Percentiles rank a stretch among this genome's conserved stretches.
Evolutionary conservation across 2,888 invertebrate species (phyloP).

Genomic region (Eristalis pertinax): DNA sequence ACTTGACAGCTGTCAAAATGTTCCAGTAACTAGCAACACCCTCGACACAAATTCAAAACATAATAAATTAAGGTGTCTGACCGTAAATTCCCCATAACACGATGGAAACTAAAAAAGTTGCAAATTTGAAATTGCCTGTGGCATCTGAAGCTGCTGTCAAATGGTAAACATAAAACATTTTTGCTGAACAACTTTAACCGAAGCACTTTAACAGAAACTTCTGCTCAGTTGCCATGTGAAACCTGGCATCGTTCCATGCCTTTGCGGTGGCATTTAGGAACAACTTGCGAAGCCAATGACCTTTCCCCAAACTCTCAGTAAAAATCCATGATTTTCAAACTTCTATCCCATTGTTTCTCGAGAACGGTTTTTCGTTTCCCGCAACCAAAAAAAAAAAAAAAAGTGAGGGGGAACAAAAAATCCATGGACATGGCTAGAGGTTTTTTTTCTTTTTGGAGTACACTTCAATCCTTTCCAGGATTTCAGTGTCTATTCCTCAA

Average conservation of each 20-base stretch:
- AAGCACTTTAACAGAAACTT: neutral
- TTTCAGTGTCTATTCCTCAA: neutral
- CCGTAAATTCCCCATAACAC: neutral
- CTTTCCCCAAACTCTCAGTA: neutral
- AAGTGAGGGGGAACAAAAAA: too few relatives aligned
- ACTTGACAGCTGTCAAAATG: neutral
- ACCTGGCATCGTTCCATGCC: neutral
- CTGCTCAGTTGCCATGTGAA: neutral
- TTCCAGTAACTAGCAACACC: neutral
- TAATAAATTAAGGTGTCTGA: neutral
- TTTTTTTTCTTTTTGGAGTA: neutral
- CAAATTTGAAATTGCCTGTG: neutral
- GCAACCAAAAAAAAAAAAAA: neutral
- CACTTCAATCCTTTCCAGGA: neutral
- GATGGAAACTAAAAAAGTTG: neutral
- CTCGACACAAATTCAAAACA: neutral
- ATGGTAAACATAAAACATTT: neutral
- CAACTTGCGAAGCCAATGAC: neutral
- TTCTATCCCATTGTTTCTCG: neutral
- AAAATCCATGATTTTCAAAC: neutral
- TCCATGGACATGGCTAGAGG: neutral
- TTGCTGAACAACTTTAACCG: neutral
- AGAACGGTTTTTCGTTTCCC: neutral
- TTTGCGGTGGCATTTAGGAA: neutral
- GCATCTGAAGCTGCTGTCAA: neutral